Evolutionary conservation across 1,140 invertebrate genomes (phyloP).

Genomic region (Cyclina sinensis): DNA sequence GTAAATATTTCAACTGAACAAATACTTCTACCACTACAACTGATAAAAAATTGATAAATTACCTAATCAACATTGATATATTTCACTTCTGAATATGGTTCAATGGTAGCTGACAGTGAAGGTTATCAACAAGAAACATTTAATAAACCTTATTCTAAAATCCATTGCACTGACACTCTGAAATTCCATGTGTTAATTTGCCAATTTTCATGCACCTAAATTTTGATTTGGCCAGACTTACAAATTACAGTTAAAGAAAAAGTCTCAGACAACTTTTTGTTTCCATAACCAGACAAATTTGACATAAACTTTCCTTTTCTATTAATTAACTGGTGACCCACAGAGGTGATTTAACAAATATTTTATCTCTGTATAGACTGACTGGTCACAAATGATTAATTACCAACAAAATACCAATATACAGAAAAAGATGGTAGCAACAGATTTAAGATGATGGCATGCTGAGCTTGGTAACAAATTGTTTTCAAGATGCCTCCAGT

Average conservation of each 20-base stretch:
- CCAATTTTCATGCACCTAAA: no score
- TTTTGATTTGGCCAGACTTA: no score
- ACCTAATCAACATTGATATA: background rate
- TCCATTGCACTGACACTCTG: no score
- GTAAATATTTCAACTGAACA: background rate
- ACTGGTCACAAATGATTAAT: background rate
- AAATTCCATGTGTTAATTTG: no score
- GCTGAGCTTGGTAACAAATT: background rate
- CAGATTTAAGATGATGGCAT: background rate
- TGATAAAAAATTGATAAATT: slow-evolving; percentile 8
- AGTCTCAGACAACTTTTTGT: background rate
- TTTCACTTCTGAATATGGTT: background rate
- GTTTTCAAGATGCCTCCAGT: background rate
- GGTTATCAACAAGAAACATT: no score
- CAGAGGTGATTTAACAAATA: slow-evolving; percentile 21
- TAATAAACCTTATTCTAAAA: no score
- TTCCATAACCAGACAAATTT: background rate
- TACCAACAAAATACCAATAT: background rate
- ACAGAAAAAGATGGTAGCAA: background rate
- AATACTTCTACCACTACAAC: background rate
- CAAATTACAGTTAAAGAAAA: no score
- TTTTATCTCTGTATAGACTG: slow-evolving; percentile 1
- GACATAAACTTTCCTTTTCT: background rate
- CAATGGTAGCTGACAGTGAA: background rate
- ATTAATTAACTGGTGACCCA: background rate